Percentiles rank a stretch among this genome's conserved stretches.
These are phyloP conservation scores for Aproaerema taeniolella DNA, from an alignment of 2,888 invertebrate genomes.

Conservation along the genomic window DNA sequence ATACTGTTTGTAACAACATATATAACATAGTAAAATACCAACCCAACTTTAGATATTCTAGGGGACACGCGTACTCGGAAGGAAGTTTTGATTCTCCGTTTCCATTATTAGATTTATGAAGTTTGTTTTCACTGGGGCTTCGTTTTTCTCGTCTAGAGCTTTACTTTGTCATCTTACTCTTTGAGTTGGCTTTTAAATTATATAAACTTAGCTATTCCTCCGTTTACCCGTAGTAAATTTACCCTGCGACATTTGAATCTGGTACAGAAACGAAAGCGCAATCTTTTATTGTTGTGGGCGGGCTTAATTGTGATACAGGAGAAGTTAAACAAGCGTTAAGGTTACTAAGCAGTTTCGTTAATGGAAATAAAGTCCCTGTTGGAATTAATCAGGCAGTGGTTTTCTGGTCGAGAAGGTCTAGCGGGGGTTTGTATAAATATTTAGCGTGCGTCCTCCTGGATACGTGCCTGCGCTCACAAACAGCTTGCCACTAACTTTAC, in stretches of 20 bases:
- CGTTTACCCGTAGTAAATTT: neutral
- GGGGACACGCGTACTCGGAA: too few species aligned
- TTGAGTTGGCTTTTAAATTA: too few species aligned
- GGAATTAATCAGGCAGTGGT: conserved; percentile 26
- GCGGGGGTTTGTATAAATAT: conserved; percentile 38
- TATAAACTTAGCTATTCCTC: too few species aligned
- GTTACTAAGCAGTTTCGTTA: conserved; percentile 15
- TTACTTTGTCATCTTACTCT: conserved; percentile 4
- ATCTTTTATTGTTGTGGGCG: conserved; percentile 4
- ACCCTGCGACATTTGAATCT: neutral
- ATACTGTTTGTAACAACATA: too few species aligned
- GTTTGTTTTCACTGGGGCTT: conserved; percentile 22
- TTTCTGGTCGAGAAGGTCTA: conserved; percentile 24
- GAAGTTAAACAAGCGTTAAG: conserved; percentile 20
- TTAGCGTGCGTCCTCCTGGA: conserved; percentile 36
- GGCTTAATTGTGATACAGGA: conserved; percentile 14
- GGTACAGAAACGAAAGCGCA: neutral
- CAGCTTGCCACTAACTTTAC: conserved; percentile 21
- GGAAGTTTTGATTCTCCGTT: conserved; percentile 19
- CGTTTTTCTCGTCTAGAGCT: conserved; percentile 16
- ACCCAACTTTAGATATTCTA: too few species aligned
- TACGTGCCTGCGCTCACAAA: conserved; percentile 35
- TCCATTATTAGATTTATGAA: too few species aligned
- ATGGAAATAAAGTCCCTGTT: conserved; percentile 20
- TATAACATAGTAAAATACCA: too few species aligned